Percentiles rank a stretch among this genome's conserved stretches.
phyloP scores from a whole-genome alignment of 64 coral and sea anemone genomes.

The Catalaphyllia jardinei region DNA sequence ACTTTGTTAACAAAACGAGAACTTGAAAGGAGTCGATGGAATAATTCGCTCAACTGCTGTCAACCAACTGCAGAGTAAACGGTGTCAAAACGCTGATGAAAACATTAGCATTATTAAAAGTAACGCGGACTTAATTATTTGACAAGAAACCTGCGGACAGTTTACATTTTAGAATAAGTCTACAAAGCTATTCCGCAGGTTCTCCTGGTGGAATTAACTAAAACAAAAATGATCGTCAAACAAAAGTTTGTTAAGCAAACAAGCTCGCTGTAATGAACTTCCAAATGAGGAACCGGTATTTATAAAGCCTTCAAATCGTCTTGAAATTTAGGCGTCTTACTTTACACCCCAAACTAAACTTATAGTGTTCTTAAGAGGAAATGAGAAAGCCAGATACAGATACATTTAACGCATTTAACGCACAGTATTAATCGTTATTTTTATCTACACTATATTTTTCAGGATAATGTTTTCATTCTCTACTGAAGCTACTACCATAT shows the following conservation, averaged over 20 bases:
- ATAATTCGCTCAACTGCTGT: background rate
- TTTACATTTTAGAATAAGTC: background rate
- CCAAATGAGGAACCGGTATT: background rate
- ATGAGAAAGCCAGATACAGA: background rate
- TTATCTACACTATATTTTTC: too few relatives aligned
- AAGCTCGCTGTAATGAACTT: background rate
- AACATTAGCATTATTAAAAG: constrained; percentile 18
- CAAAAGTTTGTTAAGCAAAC: constrained; percentile 25
- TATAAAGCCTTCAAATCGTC: too few relatives aligned
- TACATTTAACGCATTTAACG: too few relatives aligned
- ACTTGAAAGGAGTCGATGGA: background rate
- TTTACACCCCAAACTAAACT: background rate
- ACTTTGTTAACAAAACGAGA: background rate
- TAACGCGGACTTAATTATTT: constrained; percentile 8
- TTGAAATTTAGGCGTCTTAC: background rate
- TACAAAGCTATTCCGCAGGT: background rate
- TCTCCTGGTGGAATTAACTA: background rate
- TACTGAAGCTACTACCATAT: too few relatives aligned
- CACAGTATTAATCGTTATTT: background rate
- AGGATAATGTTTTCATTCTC: too few relatives aligned
- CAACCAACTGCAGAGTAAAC: background rate
- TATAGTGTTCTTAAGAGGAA: background rate
- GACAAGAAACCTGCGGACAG: background rate
- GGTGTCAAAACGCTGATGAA: constrained; percentile 12
- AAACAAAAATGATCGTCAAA: background rate